Percentiles rank a stretch among this genome's conserved stretches.
These are phyloP conservation scores for Ditula angustiorana DNA, from an alignment of 2,888 invertebrate species.

Conservation along the genomic window DNA sequence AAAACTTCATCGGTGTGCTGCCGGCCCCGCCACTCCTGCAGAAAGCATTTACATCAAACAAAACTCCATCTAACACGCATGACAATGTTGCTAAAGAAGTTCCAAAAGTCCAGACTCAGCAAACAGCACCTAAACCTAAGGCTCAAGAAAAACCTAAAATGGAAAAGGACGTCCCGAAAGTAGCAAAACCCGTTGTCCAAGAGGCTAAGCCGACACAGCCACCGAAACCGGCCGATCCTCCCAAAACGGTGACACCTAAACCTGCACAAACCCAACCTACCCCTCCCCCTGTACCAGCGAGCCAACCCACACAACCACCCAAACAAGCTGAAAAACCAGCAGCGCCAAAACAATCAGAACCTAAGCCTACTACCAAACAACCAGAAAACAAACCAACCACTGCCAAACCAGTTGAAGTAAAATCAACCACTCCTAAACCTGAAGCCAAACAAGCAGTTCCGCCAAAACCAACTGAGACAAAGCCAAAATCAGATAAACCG, in stretches of 20 bases:
- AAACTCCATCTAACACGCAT: slow-evolving; percentile 40
- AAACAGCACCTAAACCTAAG: slow-evolving; percentile 43
- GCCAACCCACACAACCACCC: slow-evolving; percentile 42
- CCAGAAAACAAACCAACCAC: slow-evolving; percentile 43
- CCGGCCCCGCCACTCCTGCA: slow-evolving; percentile 82
- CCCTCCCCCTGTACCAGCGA: slow-evolving; percentile 43
- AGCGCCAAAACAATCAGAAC: slow-evolving; percentile 42
- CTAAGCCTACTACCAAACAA: slow-evolving; percentile 39
- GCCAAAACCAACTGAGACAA: slow-evolving; percentile 46
- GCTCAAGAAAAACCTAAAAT: slow-evolving; percentile 48
- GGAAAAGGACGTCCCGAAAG: slow-evolving; percentile 48
- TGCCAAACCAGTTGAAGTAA: slow-evolving; percentile 45
- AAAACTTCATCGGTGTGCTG: slow-evolving; percentile 88
- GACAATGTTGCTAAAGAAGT: slow-evolving; percentile 52
- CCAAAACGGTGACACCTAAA: slow-evolving; percentile 44
- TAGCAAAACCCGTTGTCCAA: slow-evolving; percentile 44
- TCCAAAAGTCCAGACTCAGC: slow-evolving; percentile 47
- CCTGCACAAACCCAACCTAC: slow-evolving; percentile 41
- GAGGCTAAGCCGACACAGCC: slow-evolving; percentile 37
- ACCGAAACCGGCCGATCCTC: slow-evolving; percentile 42
- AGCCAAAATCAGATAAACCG: slow-evolving; percentile 41
- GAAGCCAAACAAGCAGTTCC: slow-evolving; percentile 41
- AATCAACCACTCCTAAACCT: slow-evolving; percentile 42
- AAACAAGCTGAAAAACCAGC: slow-evolving; percentile 43
- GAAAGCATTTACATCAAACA: slow-evolving; percentile 61